A percentile compares a stretch with the other conserved stretches of the same genome.
Evolutionary conservation across 2,113 vertebrate species (phyloP).

Genomic region (Ammospiza nelsoni): DNA sequence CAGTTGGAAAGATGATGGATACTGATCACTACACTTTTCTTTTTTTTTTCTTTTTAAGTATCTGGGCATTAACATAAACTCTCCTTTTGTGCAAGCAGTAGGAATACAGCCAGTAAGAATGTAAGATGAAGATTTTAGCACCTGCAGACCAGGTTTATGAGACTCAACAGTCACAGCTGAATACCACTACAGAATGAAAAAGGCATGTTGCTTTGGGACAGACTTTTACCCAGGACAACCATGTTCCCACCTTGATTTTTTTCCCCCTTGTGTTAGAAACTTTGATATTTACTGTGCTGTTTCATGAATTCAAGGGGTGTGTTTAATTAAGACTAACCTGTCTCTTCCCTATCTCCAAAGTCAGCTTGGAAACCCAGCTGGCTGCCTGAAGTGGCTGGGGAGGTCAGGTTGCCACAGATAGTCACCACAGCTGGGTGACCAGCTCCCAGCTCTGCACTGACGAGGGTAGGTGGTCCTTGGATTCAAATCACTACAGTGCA

Average conservation of each 20-base stretch:
- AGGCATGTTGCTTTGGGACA: not conserved
- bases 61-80: conserved; percentile 72
- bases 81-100: conserved; percentile 52
- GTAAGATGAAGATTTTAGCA: not conserved
- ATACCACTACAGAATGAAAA: not conserved
- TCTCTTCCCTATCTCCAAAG: not conserved
- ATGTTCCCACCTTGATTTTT: not conserved
- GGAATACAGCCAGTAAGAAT: not conserved
- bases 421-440: not conserved
- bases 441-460: not conserved
- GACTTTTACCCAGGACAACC: not conserved
- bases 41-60: conserved; percentile 9
- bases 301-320: not conserved
- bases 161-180: not conserved
- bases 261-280: rapidly evolving
- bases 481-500: not conserved
- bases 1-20: conserved; percentile 91
- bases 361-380: not conserved
- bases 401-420: not conserved
- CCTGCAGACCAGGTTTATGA: not conserved
- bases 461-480: not conserved
- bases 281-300: not conserved
- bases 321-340: not conserved
- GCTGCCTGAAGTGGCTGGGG: not conserved
- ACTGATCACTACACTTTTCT: conserved; percentile 87